phyloP scores from a whole-genome alignment of 2,113 vertebrate genomes.

The Suricata suricatta region DNA sequence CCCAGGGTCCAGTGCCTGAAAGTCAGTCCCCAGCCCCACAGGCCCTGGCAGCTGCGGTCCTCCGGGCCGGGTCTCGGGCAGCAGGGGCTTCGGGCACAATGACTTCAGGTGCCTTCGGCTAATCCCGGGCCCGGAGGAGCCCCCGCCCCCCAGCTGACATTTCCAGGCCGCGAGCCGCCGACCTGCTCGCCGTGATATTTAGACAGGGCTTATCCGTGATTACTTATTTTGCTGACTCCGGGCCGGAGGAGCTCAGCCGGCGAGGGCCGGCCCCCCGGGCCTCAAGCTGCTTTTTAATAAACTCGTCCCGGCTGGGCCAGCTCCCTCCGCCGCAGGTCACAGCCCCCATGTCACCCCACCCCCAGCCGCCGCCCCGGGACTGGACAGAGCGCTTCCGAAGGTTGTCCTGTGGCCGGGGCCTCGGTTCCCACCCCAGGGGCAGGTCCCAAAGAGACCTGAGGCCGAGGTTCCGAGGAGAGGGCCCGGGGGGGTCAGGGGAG shows the following conservation, averaged over 20 bases:
- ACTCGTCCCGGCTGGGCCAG: fast-evolving
- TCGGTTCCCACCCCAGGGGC: background rate
- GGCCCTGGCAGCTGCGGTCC: conserved; percentile 59
- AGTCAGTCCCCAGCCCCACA: background rate
- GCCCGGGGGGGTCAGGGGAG: fast-evolving
- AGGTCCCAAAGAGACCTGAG: background rate
- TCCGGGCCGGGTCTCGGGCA: conserved; percentile 34
- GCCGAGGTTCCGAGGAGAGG: background rate
- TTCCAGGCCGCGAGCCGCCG: conserved; percentile 81
- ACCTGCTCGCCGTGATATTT: conserved; percentile 84
- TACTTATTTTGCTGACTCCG: conserved; percentile 48
- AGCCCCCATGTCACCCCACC: background rate
- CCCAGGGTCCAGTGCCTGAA: fast-evolving
- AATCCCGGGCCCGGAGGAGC: conserved; percentile 81
- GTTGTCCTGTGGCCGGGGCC: background rate
- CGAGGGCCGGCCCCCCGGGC: background rate
- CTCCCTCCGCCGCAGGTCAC: background rate
- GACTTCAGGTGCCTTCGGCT: conserved; percentile 79
- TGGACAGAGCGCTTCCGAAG: fast-evolving
- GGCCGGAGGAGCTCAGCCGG: background rate
- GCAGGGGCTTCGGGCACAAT: conserved; percentile 25
- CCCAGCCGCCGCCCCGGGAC: background rate
- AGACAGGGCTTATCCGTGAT: conserved; percentile 82
- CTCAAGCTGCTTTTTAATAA: background rate
- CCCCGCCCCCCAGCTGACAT: conserved; percentile 88